These are phyloP conservation scores for Atherix ibis DNA, from an alignment of 2,888 invertebrate species.

Conservation along the genomic window DNA sequence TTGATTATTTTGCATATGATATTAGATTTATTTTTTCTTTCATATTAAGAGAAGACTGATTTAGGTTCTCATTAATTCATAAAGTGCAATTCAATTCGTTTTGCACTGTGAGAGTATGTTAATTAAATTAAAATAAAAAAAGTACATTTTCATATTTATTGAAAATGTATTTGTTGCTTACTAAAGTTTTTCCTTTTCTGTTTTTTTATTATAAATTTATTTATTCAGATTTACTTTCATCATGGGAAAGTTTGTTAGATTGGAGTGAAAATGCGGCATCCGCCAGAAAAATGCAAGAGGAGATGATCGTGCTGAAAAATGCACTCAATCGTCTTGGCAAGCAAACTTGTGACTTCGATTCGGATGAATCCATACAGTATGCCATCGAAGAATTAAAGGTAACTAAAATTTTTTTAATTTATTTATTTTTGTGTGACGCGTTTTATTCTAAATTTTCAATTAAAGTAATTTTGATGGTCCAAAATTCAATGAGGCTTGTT, in stretches of 20 bases:
- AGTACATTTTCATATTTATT: too few species aligned
- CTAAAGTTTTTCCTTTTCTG: too few species aligned
- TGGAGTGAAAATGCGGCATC: constrained; percentile 34
- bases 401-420: constrained; percentile 5
- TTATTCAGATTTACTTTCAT: constrained; percentile 32
- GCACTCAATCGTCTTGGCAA: constrained; percentile 25
- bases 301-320: constrained; percentile 30
- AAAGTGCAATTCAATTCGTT: too few species aligned
- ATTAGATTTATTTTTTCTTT: too few species aligned
- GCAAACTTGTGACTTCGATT: constrained; percentile 25
- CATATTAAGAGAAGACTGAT: too few species aligned
- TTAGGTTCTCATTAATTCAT: too few species aligned
- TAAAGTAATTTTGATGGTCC: neutral
- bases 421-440: constrained; percentile 2
- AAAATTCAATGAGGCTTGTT: neutral
- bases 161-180: too few species aligned
- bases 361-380: constrained; percentile 31
- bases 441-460: neutral
- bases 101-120: too few species aligned
- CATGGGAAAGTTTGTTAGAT: constrained; percentile 31
- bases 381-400: constrained; percentile 32
- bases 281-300: constrained; percentile 32
- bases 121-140: too few species aligned
- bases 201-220: too few species aligned
- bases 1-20: too few species aligned